A percentile compares a stretch with the other conserved stretches of the same genome.
Evolutionary conservation across 2,113 vertebrate species (phyloP).

Genomic region (Hyaena hyaena): DNA sequence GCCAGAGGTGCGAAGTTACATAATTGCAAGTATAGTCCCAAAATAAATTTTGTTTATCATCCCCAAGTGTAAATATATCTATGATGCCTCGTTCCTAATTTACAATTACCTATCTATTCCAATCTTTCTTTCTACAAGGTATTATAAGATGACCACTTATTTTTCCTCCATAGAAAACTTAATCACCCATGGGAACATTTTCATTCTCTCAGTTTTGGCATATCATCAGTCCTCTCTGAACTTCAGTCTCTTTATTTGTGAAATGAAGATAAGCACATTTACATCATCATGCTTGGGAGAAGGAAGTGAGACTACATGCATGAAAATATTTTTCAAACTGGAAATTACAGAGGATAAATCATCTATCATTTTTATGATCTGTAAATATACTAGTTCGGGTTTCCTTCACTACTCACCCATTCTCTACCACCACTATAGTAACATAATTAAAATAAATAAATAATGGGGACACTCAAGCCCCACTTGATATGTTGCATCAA

Average conservation of each 20-base stretch:
- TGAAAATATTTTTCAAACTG: not conserved
- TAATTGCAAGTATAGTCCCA: not conserved
- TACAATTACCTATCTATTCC: not conserved
- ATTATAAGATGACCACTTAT: not conserved
- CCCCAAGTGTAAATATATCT: not conserved
- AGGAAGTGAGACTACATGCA: not conserved
- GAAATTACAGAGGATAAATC: not conserved
- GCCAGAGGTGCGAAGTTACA: not conserved
- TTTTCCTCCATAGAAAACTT: not conserved
- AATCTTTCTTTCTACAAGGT: not conserved
- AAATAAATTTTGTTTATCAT: constrained; percentile 16
- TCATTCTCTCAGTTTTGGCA: not conserved
- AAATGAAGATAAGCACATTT: not conserved
- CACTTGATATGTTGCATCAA: not conserved
- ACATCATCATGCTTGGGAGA: not conserved
- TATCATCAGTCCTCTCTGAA: not conserved
- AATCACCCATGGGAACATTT: not conserved
- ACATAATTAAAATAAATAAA: not conserved
- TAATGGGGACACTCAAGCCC: not conserved
- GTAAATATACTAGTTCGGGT: not conserved
- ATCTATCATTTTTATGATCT: not conserved
- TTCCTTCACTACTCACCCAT: not conserved
- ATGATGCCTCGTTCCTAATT: not conserved
- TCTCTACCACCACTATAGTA: not conserved
- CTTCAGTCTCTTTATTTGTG: not conserved